phyloP scores from a whole-genome alignment of 2,797 vertebrate genomes.

The Bovichtus variegatus region DNA sequence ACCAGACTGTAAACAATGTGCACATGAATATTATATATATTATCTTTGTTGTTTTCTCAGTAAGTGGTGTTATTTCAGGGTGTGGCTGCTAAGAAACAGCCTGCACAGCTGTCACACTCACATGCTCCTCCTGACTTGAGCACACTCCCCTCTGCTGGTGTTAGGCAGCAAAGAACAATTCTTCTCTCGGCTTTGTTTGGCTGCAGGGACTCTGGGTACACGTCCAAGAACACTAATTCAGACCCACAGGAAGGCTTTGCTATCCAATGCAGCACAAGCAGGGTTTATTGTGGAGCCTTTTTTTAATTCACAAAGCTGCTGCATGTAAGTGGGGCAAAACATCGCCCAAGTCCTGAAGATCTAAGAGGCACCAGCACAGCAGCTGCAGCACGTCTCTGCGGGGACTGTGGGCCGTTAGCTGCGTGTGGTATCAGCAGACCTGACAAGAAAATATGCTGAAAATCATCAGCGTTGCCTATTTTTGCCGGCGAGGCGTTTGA shows the following conservation, averaged over 20 bases:
- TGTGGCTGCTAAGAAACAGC: conserved; percentile 64
- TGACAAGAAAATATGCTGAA: conserved; percentile 47
- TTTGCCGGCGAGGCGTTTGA: conserved; percentile 20
- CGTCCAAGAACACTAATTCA: conserved; percentile 76
- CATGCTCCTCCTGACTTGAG: conserved; percentile 65
- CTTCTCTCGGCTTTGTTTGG: conserved; percentile 47
- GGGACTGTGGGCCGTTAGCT: conserved; percentile 52
- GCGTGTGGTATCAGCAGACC: conserved; percentile 55
- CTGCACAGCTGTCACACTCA: conserved; percentile 39
- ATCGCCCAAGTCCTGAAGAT: conserved; percentile 77
- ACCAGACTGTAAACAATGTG: neutral
- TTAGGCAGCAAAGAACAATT: conserved; percentile 54
- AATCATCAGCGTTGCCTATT: conserved; percentile 40
- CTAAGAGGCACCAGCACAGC: conserved; percentile 63
- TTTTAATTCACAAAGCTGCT: conserved; percentile 67
- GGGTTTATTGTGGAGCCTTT: conserved; percentile 64
- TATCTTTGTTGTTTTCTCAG: neutral
- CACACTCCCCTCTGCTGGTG: conserved; percentile 83
- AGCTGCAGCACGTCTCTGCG: conserved; percentile 68
- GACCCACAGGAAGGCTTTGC: conserved; percentile 70
- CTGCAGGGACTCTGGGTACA: conserved; percentile 67
- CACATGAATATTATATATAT: neutral
- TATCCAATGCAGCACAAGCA: conserved; percentile 58
- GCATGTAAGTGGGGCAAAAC: conserved; percentile 80
- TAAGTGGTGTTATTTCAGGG: conserved; percentile 43